Evolutionary conservation across 1,140 invertebrate species (phyloP).

Genomic region (Meloidogyne floridensis): DNA sequence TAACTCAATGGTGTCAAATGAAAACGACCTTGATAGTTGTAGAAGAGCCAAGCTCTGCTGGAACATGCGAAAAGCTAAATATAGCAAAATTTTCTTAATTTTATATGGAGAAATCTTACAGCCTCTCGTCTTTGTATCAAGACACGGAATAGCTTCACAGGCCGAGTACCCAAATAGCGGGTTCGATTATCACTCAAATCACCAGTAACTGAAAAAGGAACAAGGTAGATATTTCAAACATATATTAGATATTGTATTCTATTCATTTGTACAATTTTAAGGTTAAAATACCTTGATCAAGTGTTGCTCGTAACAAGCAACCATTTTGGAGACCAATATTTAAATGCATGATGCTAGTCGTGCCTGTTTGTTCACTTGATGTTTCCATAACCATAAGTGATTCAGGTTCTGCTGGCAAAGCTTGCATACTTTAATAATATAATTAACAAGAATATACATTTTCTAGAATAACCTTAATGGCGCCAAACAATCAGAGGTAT

Average conservation of each 20-base stretch:
- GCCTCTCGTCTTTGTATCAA: conserved; percentile 92
- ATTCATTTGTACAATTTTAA: background rate
- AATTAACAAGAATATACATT: conserved; percentile 20
- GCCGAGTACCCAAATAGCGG: conserved; percentile 87
- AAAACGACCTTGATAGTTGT: conserved; percentile 89
- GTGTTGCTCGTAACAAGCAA: conserved; percentile 86
- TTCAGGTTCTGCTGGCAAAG: conserved; percentile 90
- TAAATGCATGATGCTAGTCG: conserved; percentile 78
- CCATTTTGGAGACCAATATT: conserved; percentile 98
- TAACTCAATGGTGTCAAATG: conserved; percentile 65
- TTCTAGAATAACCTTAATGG: conserved; percentile 52
- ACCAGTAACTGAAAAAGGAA: conserved; percentile 76
- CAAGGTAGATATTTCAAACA: too few relatives aligned
- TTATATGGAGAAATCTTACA: conserved; percentile 69
- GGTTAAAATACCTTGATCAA: conserved; percentile 75
- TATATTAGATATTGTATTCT: too few relatives aligned
- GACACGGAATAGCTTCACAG: conserved; percentile 94
- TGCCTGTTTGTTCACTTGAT: conserved; percentile 68
- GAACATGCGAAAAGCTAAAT: conserved; percentile 87
- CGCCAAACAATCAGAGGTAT: conserved; percentile 72
- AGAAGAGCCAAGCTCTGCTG: conserved; percentile 94
- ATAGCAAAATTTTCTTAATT: conserved; percentile 28
- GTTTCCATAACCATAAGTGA: conserved; percentile 95
- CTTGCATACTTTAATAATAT: conserved; percentile 85
- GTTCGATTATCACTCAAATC: conserved; percentile 95